Evolutionary conservation across 2,888 invertebrate genomes (phyloP), one percentile per base, ranked within the genome.

Genomic region (Tetranychus piercei): DNA sequence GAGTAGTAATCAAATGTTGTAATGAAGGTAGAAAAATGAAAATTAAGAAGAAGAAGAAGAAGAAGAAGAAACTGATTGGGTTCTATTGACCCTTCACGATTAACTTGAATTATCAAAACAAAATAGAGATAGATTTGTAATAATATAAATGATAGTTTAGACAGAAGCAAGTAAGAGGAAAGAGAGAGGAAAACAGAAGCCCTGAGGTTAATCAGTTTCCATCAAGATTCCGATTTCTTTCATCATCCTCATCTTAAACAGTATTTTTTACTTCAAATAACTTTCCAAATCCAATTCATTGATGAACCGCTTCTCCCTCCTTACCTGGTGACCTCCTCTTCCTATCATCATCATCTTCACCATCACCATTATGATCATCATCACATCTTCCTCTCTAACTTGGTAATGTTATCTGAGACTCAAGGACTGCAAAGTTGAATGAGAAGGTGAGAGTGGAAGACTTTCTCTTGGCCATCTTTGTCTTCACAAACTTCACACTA

Each of bases 161-260:
- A 34, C 34, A 34, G 34, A 34, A 34, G 34, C 34, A 34, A 34
- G 34, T 34, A 34, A 55, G 11, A 55, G 15, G 15, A 15, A 55
- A 55, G 9, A 55, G 15, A 15, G 15, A 55, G 9, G 15, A 55
- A 15, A 55, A 55, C 55, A 55, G 55, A 55, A 55, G 55, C 55
- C 67, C 67, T 22, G 8, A 67, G 22, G 22, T 22, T 67, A 67
- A 67, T 22, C n/a, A 67, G 67, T 67, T 67, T 67, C 65, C 65
- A 64, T 64, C 65, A n/a, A n/a, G 67, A 67, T 67, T 67, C 67
- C 22, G 67, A 22, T 67, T 67, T 55, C 55, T 15, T 15, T 55
- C 55, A 9, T 55, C 55, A 55, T 55, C 55, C 55, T 55, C 55
- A 55, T 55, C 55, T 55, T 55, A 3, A 34, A 34, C 34, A 5